Percentiles rank a stretch among this genome's conserved stretches.
Evolutionary conservation across 2,888 invertebrate species (phyloP).

Genomic region (Parnassius orleans): DNA sequence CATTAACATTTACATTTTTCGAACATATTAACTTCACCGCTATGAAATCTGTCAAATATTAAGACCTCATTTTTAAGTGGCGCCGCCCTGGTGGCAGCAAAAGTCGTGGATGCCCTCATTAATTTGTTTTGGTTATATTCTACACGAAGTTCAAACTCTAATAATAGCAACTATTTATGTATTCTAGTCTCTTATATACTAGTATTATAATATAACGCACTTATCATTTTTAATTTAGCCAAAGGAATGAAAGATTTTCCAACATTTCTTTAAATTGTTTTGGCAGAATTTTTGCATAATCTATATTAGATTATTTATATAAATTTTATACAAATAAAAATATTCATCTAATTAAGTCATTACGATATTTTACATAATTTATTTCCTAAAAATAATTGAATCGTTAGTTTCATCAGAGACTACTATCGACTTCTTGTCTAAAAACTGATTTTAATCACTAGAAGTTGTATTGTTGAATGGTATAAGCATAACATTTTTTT

Average conservation of each 20-base stretch:
- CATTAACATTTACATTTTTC: too few species aligned
- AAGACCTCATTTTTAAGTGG: too few species aligned
- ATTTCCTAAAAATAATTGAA: constrained; percentile 1
- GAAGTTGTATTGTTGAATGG: too few species aligned
- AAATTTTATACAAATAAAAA: constrained; percentile 8
- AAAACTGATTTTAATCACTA: too few species aligned
- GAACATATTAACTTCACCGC: too few species aligned
- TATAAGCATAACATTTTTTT: too few species aligned
- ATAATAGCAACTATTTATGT: not conserved
- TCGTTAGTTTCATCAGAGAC: constrained; percentile 2
- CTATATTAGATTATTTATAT: not conserved
- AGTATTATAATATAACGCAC: not conserved
- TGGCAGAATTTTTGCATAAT: constrained; percentile 3
- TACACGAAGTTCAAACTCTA: not conserved
- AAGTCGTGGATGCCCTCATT: too few species aligned
- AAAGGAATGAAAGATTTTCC: constrained; percentile 10
- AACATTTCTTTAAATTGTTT: constrained; percentile 12
- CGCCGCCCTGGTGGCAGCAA: too few species aligned
- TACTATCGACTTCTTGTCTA: not conserved
- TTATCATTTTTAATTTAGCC: constrained; percentile 5
- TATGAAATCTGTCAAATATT: too few species aligned
- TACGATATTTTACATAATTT: constrained; percentile 14
- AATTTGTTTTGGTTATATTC: not conserved
- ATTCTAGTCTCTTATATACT: not conserved
- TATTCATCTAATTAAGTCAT: constrained; percentile 15